phyloP scores from a whole-genome alignment of 2,113 vertebrate genomes.

The Alosa alosa region DNA sequence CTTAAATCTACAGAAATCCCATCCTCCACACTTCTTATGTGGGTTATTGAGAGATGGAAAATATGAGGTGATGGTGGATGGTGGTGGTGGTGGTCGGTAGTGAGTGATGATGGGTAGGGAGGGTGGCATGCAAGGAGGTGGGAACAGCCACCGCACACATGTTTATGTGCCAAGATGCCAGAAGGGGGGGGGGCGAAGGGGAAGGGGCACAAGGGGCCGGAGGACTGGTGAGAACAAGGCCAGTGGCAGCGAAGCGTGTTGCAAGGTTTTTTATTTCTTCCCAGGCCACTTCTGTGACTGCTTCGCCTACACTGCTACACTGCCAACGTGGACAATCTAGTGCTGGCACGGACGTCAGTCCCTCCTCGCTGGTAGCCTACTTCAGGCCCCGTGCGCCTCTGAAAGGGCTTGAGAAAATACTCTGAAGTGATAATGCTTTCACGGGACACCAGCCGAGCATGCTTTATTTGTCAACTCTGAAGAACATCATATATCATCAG shows the following conservation, averaged over 20 bases:
- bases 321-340: background rate
- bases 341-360: background rate
- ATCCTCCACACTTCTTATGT: conserved; percentile 68
- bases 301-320: background rate
- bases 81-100: conserved; percentile 43
- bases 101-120: background rate
- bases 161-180: conserved; percentile 47
- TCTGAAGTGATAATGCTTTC: background rate
- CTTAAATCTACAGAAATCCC: conserved; percentile 61
- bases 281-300: background rate
- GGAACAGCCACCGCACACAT: conserved; percentile 49
- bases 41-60: conserved; percentile 59
- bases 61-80: background rate
- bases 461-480: background rate
- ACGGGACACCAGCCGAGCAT: background rate
- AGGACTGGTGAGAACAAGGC: background rate
- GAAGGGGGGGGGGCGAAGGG: conserved; percentile 1
- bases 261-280: background rate
- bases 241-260: background rate
- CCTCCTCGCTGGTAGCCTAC: background rate
- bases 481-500: background rate
- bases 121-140: background rate
- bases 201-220: background rate
- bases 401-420: background rate
- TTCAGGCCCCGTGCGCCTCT: background rate